Evolutionary conservation across 2,797 vertebrate species (phyloP).

Genomic region (Tenualosa thibaudeaui): DNA sequence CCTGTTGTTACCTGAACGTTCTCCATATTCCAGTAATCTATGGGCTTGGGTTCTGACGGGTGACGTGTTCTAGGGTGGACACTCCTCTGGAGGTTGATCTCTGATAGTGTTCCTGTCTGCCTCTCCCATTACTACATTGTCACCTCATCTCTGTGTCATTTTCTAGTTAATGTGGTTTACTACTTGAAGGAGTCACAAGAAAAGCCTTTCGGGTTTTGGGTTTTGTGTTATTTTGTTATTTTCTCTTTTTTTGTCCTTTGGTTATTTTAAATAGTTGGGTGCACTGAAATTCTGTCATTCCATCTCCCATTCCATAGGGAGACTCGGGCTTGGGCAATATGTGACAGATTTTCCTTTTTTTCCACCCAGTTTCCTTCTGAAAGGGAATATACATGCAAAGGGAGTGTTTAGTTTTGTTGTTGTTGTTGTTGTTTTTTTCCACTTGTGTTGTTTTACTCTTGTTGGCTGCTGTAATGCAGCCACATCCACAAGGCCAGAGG

Average conservation of each 20-base stretch:
- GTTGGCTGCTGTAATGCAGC: constrained; percentile 62
- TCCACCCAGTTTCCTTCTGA: constrained; percentile 62
- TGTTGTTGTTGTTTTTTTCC: constrained; percentile 34
- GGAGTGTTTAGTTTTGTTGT: constrained; percentile 54
- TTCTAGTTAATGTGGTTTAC: constrained; percentile 61
- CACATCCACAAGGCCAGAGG: constrained; percentile 31
- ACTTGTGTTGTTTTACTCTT: constrained; percentile 41
- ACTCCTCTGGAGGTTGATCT: neutral
- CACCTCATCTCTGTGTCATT: constrained; percentile 45
- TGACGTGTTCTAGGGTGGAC: neutral
- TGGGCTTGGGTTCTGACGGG: neutral
- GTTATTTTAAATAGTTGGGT: constrained; percentile 44
- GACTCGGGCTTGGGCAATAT: constrained; percentile 35
- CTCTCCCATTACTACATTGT: constrained; percentile 22
- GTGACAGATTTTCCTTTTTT: constrained; percentile 35
- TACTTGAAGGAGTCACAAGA: constrained; percentile 74
- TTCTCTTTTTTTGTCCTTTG: constrained; percentile 57
- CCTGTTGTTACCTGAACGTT: neutral
- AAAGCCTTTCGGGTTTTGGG: constrained; percentile 44
- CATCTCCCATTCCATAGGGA: constrained; percentile 11
- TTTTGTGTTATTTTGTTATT: constrained; percentile 52
- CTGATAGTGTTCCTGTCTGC: neutral
- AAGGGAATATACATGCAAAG: constrained; percentile 77
- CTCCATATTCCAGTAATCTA: neutral
- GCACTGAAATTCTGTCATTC: constrained; percentile 58